A percentile compares a stretch with the other conserved stretches of the same genome.
Evolutionary conservation across 2,797 vertebrate genomes (phyloP).

Genomic region (Sciurus vulgaris): DNA sequence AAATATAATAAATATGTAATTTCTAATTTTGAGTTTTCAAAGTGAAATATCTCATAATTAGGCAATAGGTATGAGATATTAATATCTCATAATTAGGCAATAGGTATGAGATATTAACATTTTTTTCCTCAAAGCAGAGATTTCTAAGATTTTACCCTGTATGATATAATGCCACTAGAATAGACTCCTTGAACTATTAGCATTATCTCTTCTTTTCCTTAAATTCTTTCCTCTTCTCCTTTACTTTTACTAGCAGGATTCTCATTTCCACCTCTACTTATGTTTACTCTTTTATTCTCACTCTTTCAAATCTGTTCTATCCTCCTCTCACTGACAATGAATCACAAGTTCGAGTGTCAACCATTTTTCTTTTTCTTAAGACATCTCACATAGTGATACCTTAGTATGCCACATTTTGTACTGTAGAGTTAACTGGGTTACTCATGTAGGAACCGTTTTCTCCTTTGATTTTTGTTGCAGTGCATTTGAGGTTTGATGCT

Average conservation of each 20-base stretch:
- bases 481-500: conserved; percentile 43
- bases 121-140: conserved; percentile 45
- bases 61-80: conserved; percentile 41
- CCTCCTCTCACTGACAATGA: conserved; percentile 39
- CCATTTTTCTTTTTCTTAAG: conserved; percentile 41
- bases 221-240: conserved; percentile 4
- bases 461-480: conserved; percentile 44
- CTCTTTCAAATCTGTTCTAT: background rate
- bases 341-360: background rate
- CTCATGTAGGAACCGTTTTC: conserved; percentile 51
- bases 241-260: conserved; percentile 35
- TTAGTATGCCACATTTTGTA: background rate
- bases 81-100: conserved; percentile 62
- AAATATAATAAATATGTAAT: conserved; percentile 57
- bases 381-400: background rate
- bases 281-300: background rate
- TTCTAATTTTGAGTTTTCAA: conserved; percentile 69
- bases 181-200: conserved; percentile 14
- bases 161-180: conserved; percentile 45
- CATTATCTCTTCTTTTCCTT: background rate
- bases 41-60: conserved; percentile 65
- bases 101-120: conserved; percentile 47
- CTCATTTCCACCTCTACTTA: conserved; percentile 56
- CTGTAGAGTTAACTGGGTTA: conserved; percentile 28
- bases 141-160: conserved; percentile 42